Base-by-base conservation (phyloP, 2,888 invertebrate species). In the Poecilobothrus nobilitatus region DNA sequence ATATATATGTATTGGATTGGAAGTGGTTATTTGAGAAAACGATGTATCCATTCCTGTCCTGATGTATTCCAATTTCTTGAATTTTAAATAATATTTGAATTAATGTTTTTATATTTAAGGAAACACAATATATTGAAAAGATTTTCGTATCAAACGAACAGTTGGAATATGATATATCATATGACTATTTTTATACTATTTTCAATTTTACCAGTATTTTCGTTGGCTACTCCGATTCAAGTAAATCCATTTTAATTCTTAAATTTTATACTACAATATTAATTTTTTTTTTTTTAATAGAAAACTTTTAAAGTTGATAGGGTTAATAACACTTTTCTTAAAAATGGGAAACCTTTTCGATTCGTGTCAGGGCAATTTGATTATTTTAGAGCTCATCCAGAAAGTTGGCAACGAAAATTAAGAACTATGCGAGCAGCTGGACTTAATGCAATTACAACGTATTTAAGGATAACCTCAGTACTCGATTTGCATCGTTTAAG, bases 321-420 rank as follows among this genome's bases (percentile, higher is more conserved):
- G 78, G 82, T 84, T 4, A 82, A 83, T 41, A 82, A 89, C 78
- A 84, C 82, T 67, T 92, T 92, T 76, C 75, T 91, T 66, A 85
- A 91, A 74, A 89, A 93, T 80, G 92, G 91, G 0, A 73, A 85
- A 75, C 87, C 88, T 0, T 87, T 92, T 75, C 86, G 85, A 44
- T 91, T 89, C 75, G 84, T 91, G 68, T 86, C 91, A 18, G 93
- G 93, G 0, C 90, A 91, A 20, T 85, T 95, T 77, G 95, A 95
- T 79, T 95, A 95, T 81, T 95, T 94, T 79, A 86, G 95, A 7
- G 85, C 92, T 0, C 92, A 92, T 6, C 87, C 87, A 62, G 84
- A 83, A 37, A 88, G 89, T 76, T 94, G 93, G 94, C 83, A 87
- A 44, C 90, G 91, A 73, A 84, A 91, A 66, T 80, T 93, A 68